phyloP scores from a whole-genome alignment of 2,113 vertebrate species.

The Labeo catla region DNA sequence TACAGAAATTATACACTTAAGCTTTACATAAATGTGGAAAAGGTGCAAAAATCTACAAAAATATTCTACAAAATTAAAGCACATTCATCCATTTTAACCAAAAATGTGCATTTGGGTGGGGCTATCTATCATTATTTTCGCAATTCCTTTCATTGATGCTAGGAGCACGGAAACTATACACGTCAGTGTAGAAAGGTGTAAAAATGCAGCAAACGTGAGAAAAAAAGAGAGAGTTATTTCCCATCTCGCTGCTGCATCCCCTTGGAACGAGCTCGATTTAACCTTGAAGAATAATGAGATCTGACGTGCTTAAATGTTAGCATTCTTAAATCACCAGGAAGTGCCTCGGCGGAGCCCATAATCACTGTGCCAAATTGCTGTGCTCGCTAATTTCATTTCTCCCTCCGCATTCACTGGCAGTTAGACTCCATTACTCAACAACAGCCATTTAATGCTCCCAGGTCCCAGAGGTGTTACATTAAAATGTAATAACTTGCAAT shows the following conservation, averaged over 20 bases:
- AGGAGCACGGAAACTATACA: neutral
- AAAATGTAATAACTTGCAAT: slow-evolving; percentile 82
- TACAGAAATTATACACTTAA: too few relatives aligned
- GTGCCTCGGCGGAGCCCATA: slow-evolving; percentile 81
- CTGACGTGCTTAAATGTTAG: slow-evolving; percentile 84
- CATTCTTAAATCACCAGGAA: slow-evolving; percentile 85
- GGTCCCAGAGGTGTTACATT: slow-evolving; percentile 78
- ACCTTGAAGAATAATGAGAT: slow-evolving; percentile 84
- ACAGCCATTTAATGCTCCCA: slow-evolving; percentile 80
- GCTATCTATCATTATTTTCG: neutral
- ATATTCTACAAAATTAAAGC: too few relatives aligned
- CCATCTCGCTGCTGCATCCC: slow-evolving; percentile 68
- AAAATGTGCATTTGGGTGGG: neutral
- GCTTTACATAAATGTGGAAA: too few relatives aligned
- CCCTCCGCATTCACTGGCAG: slow-evolving; percentile 79
- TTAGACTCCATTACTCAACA: slow-evolving; percentile 84
- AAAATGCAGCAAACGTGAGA: slow-evolving; percentile 39
- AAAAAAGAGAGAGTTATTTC: slow-evolving; percentile 55
- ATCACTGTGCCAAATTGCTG: slow-evolving; percentile 84
- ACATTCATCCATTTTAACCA: neutral
- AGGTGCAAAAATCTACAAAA: too few relatives aligned
- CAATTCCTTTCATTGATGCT: neutral
- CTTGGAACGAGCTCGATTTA: slow-evolving; percentile 72
- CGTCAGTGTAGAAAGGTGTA: slow-evolving; percentile 39
- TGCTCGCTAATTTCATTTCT: slow-evolving; percentile 83